Evolutionary conservation across 2,113 vertebrate species (phyloP).

Genomic region (Caranx melampygus): DNA sequence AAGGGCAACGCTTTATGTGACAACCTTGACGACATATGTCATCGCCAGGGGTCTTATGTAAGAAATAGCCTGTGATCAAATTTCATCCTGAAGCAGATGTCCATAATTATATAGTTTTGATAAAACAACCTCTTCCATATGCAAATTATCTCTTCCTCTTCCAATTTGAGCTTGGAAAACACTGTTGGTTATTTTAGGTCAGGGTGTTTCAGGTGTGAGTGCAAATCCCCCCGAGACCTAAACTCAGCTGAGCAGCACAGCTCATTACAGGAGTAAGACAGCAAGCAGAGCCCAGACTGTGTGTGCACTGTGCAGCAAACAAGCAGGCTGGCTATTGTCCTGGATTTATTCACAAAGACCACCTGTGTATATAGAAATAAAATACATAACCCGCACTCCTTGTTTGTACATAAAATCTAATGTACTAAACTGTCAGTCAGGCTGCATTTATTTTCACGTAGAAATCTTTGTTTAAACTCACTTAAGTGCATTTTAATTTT

Average conservation of each 20-base stretch:
- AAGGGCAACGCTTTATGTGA: not conserved
- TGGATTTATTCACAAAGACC: not conserved
- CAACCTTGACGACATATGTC: constrained; percentile 10
- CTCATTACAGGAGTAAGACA: not conserved
- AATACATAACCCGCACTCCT: not conserved
- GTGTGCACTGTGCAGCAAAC: not conserved
- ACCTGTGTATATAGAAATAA: not conserved
- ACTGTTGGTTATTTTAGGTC: constrained; percentile 15
- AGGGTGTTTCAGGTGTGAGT: constrained; percentile 20
- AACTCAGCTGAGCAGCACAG: constrained; percentile 5
- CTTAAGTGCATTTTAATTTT: not conserved
- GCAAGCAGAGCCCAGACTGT: constrained; percentile 4
- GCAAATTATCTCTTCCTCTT: constrained; percentile 20
- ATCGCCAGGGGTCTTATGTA: not conserved
- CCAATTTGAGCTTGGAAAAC: constrained; percentile 3
- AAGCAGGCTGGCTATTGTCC: constrained; percentile 10
- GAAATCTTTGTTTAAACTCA: no score
- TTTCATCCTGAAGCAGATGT: constrained; percentile 8
- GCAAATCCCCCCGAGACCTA: not conserved
- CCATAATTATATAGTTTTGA: no score
- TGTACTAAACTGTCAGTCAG: no score
- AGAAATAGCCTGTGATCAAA: not conserved
- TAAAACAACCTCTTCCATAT: constrained; percentile 20
- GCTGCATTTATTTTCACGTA: no score
- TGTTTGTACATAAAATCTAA: not conserved